Evolutionary conservation across 2,888 invertebrate genomes (phyloP), one percentile per base, ranked within the genome.

Genomic region (Chaetogeoica ovagalla): DNA sequence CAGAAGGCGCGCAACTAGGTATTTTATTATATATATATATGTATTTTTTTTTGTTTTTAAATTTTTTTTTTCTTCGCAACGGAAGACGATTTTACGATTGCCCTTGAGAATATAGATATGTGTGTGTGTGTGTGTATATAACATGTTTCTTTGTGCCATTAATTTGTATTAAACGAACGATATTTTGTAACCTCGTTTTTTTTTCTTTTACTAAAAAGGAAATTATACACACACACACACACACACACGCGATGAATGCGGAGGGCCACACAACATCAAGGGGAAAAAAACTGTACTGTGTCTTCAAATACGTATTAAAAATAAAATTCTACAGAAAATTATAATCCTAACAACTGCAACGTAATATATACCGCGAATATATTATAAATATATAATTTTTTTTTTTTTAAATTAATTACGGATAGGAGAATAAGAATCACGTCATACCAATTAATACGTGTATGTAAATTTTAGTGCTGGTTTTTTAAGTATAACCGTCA

Each of bases 151-250:
- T 65, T 39, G 39, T 37, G 19, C 55, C 30, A 68, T 75, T 75
- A 65, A 68, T 76, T 76, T 68, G 13, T 76, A 68, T 48, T 75
- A 75, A 76, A 68, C 13, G 23, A 59, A 76, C 59, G 59, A 68
- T 30, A 30, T 76, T 76, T 68, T 30, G 66, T 59, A 76, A 76
- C 75, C 75, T 76, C 68, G 68, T 76, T 68, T 68, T n/a, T n/a
- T n/a, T n/a, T n/a, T n/a, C n/a, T n/a, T n/a, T 43, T 65, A 68
- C 75, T 76, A 59, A 76, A 76, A 76, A 76, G 75, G 75, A 76
- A 59, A 76, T 68, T 76, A 75, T 30, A 30, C 30, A 30, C 30
- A 30, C 30, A 30, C 30, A 30, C 30, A 30, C 30, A 30, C 30
- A 30, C 30, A 30, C 30, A 30, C 30, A 30, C 30, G 4, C 30